These are phyloP conservation scores for Perca fluviatilis DNA, from an alignment of 2,113 vertebrate genomes.

Conservation along the genomic window DNA sequence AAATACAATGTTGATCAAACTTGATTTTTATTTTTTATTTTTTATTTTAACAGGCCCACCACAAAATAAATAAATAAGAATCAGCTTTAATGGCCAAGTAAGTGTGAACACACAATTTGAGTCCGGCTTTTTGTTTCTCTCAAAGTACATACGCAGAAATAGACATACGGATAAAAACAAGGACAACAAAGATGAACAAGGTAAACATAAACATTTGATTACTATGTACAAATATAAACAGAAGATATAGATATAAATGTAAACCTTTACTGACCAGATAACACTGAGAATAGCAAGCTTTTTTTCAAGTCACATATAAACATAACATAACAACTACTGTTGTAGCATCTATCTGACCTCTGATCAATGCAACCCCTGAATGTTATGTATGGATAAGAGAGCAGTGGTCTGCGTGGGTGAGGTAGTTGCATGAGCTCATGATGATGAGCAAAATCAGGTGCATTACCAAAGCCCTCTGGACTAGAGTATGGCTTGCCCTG, in stretches of 20 bases:
- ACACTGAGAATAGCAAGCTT: background rate
- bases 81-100: too few relatives aligned
- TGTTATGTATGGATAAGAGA: background rate
- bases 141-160: too few relatives aligned
- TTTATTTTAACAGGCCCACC: background rate
- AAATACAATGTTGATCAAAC: too few relatives aligned
- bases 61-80: background rate
- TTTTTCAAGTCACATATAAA: background rate
- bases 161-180: too few relatives aligned
- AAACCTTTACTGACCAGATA: background rate
- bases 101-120: too few relatives aligned
- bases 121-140: too few relatives aligned
- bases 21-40: too few relatives aligned
- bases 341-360: background rate
- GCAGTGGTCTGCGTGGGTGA: background rate
- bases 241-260: background rate
- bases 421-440: background rate
- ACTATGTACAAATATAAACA: too few relatives aligned
- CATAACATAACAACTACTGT: background rate
- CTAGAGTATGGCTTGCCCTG: background rate
- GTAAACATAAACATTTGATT: too few relatives aligned
- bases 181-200: too few relatives aligned
- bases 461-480: background rate
- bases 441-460: background rate
- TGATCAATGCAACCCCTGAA: background rate